phyloP scores from a whole-genome alignment of 2,797 vertebrate species.

The Parauchenoglanis ngamensis region DNA sequence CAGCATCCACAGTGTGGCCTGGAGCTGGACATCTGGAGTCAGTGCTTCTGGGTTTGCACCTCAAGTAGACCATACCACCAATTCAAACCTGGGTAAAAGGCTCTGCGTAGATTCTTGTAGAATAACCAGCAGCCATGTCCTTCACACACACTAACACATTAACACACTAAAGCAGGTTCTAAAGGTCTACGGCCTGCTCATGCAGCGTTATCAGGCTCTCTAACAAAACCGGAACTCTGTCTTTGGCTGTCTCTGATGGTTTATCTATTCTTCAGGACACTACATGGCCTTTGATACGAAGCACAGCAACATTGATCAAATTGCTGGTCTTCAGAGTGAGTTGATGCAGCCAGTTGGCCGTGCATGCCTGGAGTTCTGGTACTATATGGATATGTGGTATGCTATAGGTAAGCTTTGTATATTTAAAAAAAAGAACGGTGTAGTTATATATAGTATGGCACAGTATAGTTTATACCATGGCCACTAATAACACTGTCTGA shows the following conservation, averaged over 20 bases:
- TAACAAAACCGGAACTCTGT: not conserved
- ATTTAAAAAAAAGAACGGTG: not conserved
- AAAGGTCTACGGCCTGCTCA: not conserved
- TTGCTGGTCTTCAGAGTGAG: constrained; percentile 71
- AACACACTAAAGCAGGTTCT: not conserved
- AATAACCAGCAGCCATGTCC: not conserved
- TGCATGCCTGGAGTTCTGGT: constrained; percentile 77
- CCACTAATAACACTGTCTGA: not conserved
- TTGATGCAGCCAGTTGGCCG: constrained; percentile 64
- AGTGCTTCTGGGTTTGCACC: constrained; percentile 52
- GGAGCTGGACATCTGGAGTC: constrained; percentile 73
- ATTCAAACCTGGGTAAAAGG: constrained; percentile 67
- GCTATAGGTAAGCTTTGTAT: constrained; percentile 39
- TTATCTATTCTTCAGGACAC: constrained; percentile 52
- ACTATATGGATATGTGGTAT: constrained; percentile 6
- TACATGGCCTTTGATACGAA: constrained; percentile 33
- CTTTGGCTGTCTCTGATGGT: not conserved
- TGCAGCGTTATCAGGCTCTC: not conserved
- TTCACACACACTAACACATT: too few species aligned
- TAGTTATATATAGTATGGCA: not conserved
- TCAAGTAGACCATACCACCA: constrained; percentile 66
- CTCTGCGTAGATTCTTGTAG: not conserved
- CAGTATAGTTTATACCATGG: not conserved
- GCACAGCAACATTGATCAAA: rapidly evolving
- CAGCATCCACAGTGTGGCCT: constrained; percentile 58